Evolutionary conservation across 2,888 invertebrate genomes (phyloP).

Genomic region (Pseudolycoriella hygida): DNA sequence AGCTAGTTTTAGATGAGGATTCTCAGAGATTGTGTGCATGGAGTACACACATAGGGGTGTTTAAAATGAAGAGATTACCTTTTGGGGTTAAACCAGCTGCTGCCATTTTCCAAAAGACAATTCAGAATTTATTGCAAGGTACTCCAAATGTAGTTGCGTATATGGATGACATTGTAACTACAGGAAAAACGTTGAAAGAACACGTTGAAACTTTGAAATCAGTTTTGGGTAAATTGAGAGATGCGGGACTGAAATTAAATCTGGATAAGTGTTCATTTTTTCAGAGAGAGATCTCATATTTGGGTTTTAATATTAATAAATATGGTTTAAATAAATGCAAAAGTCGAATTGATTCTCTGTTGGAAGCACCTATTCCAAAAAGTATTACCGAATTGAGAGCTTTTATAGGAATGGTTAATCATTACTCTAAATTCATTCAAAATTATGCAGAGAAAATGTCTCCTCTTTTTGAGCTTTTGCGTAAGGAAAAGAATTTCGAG

Average conservation of each 20-base stretch:
- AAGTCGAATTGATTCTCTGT: conserved; percentile 12
- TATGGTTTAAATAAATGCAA: conserved; percentile 14
- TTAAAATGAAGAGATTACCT: conserved; percentile 14
- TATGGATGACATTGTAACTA: background rate
- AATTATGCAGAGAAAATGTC: conserved; percentile 7
- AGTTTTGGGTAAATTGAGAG: conserved; percentile 9
- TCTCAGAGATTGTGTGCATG: conserved; percentile 10
- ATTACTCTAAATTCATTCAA: conserved; percentile 20
- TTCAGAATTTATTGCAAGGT: background rate
- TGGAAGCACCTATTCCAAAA: conserved; percentile 12
- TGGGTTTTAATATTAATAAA: conserved; percentile 12
- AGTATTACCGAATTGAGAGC: conserved; percentile 13
- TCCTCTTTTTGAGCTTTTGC: background rate
- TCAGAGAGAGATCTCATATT: conserved; percentile 5
- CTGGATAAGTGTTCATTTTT: conserved; percentile 14
- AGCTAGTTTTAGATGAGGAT: conserved; percentile 11
- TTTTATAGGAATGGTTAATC: conserved; percentile 20
- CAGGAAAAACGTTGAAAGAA: background rate
- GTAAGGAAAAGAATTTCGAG: background rate
- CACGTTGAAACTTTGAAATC: background rate
- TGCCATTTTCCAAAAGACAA: conserved; percentile 17
- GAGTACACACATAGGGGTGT: conserved; percentile 14
- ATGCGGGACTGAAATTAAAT: conserved; percentile 14
- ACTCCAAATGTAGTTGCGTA: background rate
- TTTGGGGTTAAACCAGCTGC: conserved; percentile 12